phyloP scores from a whole-genome alignment of 1,140 invertebrate species.

The Laupala kohalensis region DNA sequence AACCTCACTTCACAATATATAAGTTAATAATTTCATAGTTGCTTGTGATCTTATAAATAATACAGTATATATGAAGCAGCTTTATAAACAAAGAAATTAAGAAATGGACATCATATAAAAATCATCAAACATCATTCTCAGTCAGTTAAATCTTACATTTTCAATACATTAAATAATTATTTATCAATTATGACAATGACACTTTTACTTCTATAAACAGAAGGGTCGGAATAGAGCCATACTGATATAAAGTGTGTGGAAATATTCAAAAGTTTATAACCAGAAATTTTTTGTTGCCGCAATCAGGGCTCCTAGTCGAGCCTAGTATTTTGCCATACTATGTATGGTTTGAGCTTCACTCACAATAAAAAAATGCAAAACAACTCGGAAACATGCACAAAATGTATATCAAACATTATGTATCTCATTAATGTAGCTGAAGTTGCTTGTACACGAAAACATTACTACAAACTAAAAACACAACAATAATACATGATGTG shows the following conservation, averaged over 20 bases:
- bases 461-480: not conserved
- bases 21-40: not conserved
- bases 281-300: not conserved
- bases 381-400: not conserved
- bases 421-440: not conserved
- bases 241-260: not conserved
- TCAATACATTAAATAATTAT: not conserved
- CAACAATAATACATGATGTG: constrained; percentile 7
- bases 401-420: not conserved
- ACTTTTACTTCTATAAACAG: not conserved
- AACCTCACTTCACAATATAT: not conserved
- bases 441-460: not conserved
- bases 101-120: not conserved
- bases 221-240: not conserved
- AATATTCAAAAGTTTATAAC: not conserved
- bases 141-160: not conserved
- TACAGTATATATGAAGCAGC: not conserved
- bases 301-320: not conserved
- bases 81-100: not conserved
- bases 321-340: not conserved
- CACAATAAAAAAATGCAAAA: not conserved
- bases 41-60: not conserved
- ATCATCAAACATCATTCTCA: not conserved
- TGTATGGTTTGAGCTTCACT: not conserved
- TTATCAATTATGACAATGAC: not conserved